These are phyloP conservation scores for Caenorhabditis tropicalis DNA, from an alignment of 1,140 invertebrate species.

Conservation along the genomic window DNA sequence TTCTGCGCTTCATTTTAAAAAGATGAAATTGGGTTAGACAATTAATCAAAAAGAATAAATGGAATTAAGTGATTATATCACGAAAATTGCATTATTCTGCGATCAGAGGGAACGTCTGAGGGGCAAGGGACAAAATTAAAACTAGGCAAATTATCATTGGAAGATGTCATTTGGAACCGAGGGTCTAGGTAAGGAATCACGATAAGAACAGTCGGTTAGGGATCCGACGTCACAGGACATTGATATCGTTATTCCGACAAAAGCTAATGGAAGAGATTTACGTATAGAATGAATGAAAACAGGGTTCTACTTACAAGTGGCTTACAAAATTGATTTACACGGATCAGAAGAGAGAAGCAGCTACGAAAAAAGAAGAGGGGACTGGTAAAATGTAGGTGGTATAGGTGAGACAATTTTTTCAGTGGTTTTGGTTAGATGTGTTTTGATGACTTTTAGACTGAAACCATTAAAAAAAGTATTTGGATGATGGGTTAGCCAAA, in stretches of 20 bases:
- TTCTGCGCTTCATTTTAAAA: too few relatives aligned
- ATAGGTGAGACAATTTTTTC: too few relatives aligned
- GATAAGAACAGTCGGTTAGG: background rate
- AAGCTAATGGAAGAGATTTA: background rate
- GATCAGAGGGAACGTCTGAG: background rate
- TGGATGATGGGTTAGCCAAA: too few relatives aligned
- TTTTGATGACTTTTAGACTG: too few relatives aligned
- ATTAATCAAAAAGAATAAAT: background rate
- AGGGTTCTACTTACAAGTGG: background rate
- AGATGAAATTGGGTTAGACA: background rate
- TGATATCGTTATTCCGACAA: constrained; percentile 15
- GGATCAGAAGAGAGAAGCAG: too few relatives aligned
- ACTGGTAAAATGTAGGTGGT: too few relatives aligned
- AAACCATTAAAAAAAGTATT: too few relatives aligned
- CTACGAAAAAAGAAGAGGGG: too few relatives aligned
- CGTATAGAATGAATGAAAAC: background rate
- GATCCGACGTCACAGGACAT: background rate
- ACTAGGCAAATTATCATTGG: background rate
- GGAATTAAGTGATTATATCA: background rate
- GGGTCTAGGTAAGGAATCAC: background rate
- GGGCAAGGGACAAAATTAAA: background rate
- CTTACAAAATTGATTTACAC: too few relatives aligned
- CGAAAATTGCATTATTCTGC: background rate
- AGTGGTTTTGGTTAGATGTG: too few relatives aligned
- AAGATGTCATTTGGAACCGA: background rate